These are phyloP conservation scores for Lanius collurio DNA, from an alignment of 2,113 vertebrate genomes.

Conservation along the genomic window DNA sequence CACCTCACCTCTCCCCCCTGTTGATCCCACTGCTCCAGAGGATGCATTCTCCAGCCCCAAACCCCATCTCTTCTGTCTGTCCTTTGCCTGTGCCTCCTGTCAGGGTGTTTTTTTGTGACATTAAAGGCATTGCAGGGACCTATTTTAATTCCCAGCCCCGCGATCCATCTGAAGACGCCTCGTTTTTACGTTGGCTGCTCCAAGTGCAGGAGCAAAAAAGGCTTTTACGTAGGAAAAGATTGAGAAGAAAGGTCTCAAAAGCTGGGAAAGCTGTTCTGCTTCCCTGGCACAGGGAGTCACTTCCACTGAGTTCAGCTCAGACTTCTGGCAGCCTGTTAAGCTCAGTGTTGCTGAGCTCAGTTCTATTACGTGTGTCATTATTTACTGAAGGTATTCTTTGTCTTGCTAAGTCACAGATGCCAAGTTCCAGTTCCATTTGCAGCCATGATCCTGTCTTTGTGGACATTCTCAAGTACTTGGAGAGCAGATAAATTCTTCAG, in stretches of 20 bases:
- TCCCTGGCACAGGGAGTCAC: neutral
- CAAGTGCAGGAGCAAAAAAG: neutral
- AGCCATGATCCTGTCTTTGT: neutral
- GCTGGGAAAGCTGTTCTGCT: constrained; percentile 19
- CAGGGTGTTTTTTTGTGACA: neutral
- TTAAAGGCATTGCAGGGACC: neutral
- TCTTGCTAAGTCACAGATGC: neutral
- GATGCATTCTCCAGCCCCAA: neutral
- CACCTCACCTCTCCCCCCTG: neutral
- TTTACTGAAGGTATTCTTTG: neutral
- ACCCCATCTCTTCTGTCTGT: neutral
- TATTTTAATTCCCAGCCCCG: neutral
- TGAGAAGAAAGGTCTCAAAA: neutral
- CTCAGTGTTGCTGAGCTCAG: neutral
- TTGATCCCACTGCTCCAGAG: neutral
- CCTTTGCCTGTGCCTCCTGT: neutral
- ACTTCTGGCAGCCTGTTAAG: constrained; percentile 5
- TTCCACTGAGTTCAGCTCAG: neutral
- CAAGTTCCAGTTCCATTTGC: neutral
- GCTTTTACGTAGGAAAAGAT: neutral
- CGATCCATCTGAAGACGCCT: neutral
- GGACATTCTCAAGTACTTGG: neutral
- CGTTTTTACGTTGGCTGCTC: neutral
- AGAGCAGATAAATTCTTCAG: neutral
- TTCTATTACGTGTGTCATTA: neutral